Evolutionary conservation across 2,888 invertebrate species (phyloP), one percentile per base, ranked within the genome.

Genomic region (Spisula subtruncata): DNA sequence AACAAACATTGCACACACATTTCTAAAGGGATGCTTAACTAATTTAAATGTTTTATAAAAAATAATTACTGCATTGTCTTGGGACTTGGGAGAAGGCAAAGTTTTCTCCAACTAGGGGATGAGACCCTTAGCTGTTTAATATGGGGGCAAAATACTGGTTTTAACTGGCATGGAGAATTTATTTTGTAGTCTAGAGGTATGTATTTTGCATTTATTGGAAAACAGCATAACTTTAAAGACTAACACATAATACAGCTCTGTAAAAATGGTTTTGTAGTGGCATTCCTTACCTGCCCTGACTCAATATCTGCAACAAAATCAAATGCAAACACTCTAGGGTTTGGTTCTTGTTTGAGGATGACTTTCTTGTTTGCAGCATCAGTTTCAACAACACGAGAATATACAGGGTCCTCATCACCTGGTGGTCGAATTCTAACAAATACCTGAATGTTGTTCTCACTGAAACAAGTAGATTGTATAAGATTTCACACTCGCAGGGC

Each of bases 381-480:
- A 1, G 95, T 96, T 16, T 95, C 93, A 2, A 95, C 88, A 18
- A 93, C 94, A 32, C 90, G 82, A 6, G 91, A 92, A 16, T 91
- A 91, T 20, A 92, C 84, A 14, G 95, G 93, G 46, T 94, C 94
- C 79, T 93, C 93, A 14, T 88, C 84, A 35, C 93, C 93, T 2
- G 95, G 95, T 0, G 96, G 96, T 4, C 96, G 94, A 12, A 96
- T 96, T 16, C 96, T 91, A 0, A 96, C 93, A 93, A 96, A 96
- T 8, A 96, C 96, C 87, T 96, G 94, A 71, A 96, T 96, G 60
- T 95, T 91, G 54, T 86, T 89, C 6, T 91, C 92, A 29, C 92
- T 92, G 87, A 88, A 88, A 89, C 60, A 84, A 0, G 25, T 6
- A n/a, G 5, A 80, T 25, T n/a, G 60, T n/a, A 60, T 20, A n/a